Percentiles rank a stretch among this genome's conserved stretches.
Conservation (phyloP, 1,140 invertebrate species). For the Lepidostoma basale region DNA sequence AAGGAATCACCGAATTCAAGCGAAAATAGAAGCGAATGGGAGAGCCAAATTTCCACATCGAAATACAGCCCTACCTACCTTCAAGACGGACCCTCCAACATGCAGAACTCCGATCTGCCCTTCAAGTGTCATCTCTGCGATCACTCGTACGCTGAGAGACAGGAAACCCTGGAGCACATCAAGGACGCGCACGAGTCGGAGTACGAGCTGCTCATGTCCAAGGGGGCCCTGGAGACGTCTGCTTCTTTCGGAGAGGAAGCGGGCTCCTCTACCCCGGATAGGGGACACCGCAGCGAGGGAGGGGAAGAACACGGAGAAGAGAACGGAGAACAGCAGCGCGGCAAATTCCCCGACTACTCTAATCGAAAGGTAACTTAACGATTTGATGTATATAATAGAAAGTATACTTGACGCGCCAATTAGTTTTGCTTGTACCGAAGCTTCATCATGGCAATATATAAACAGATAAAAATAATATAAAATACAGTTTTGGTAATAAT, state of each 20-base stretch:
- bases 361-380: conserved; percentile 74
- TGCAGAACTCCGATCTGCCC: conserved; percentile 68
- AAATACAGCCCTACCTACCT: conserved; percentile 39
- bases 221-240: conserved; percentile 77
- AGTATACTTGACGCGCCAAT: no score
- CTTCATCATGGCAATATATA: no score
- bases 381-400: no score
- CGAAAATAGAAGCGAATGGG: conserved; percentile 48
- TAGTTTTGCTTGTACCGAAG: no score
- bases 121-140: conserved; percentile 95
- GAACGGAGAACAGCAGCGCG: conserved; percentile 64
- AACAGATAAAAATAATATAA: no score
- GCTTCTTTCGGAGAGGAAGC: conserved; percentile 43
- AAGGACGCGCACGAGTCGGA: conserved; percentile 72
- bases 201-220: conserved; percentile 76
- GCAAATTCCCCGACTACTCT: conserved; percentile 83
- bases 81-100: conserved; percentile 27
- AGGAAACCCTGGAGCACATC: conserved; percentile 83
- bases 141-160: conserved; percentile 77
- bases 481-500: no score
- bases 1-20: not conserved
- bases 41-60: conserved; percentile 41
- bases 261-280: conserved; percentile 33
- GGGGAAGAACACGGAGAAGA: conserved; percentile 61
- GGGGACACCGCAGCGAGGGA: conserved; percentile 53